Base-by-base conservation (phyloP, 35 echinoderm and acorn worm genomes). In the Heliocidaris erythrogramma region DNA sequence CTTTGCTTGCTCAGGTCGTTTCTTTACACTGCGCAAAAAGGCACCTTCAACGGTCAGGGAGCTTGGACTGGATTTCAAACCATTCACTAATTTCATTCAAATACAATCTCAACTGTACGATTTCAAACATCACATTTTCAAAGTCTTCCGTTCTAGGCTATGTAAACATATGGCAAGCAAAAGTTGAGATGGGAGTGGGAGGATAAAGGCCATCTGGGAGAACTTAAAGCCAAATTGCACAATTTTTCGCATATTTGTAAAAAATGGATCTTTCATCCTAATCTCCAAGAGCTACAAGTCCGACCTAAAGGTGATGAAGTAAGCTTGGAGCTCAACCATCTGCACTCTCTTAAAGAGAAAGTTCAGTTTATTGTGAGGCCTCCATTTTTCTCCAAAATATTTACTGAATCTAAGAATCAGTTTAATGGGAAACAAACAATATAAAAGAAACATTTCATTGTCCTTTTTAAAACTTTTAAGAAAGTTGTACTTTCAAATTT, bases 221-320 rank as follows among this genome's bases (percentile, higher is more conserved):
- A 27, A n/a, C 65, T 78, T 78, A 21, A 78, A 78, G 65, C 21
- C 21, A 78, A 78, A 21, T 78, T 78, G 65, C 7, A 78, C 65
- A 78, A 78, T 78, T 78, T 78, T 78, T n/a, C 65, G 27, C 65
- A 78, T 78, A 78, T 78, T 78, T 78, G 65, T 78, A n/a, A 78
- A 78, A 78, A 78, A 78, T 78, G 17, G 65, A 78, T 78, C 65
- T 78, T 17, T 78, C 65, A 27, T 21, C 65, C 65, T 56, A 78
- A 78, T 78, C 65, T 78, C 27, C 5, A 78, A 78, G 65, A 78
- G 65, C 65, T 78, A 78, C 65, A 78, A n/a, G 27, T n/a, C 65
- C 21, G 21, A n/a, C 65, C 65, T 24, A 8, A 18, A 78, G 65
- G 65, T 78, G 65, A 78, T 78, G 65, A 78, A 78, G 65, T 78